Base-by-base conservation (phyloP, 2,113 vertebrate species). In the Neopipo cinnamomea region DNA sequence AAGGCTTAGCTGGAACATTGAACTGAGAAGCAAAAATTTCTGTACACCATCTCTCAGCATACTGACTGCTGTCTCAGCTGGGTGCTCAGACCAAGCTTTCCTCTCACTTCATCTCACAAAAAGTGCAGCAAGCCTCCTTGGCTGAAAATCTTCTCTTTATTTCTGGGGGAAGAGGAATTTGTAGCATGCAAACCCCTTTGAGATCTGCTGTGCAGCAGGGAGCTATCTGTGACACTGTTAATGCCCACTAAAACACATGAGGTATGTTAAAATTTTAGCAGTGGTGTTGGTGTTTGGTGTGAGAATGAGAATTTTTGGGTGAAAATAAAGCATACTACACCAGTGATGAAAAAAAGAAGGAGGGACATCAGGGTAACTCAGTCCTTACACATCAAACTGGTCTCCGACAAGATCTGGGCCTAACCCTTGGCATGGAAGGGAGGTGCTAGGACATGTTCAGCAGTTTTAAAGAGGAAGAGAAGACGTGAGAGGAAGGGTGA, bases 361-460 rank as follows among this genome's bases (percentile, higher is more conserved):
- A 5, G 1, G 5, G 6, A 24, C 42, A 61, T 55, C 5, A 24
- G 35, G 12, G 4, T 56, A 46, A 61, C 5, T 24, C 65, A 39
- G 6, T 58, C 28, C 14, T 78, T 23, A 47, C 6, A 44, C 0
- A 11, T 5, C 19, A 58, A 62, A 3, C 0, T 52, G 31, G 13
- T 27, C 46, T 37, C 18, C 5, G 1, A 8, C 1, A 5, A 56
- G 46, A 10, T 31, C 21, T 2, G 1, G 27, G 14, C 4, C 14
- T 28, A 42, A 28, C 7, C 30, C 16, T 62, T 70, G 21, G 16
- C 22, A 37, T 3, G 3, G 10, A 75, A 72, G 8, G 14, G 14
- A 81, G 53, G 12, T 33, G 11, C 8, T 63, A 31, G 22, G 5
- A 58, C 31, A 49, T 8, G 24, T 39, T 86, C 41, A 59, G 22